Base-by-base conservation (phyloP, 2,888 invertebrate genomes). In the Eutolmus rufibarbis region DNA sequence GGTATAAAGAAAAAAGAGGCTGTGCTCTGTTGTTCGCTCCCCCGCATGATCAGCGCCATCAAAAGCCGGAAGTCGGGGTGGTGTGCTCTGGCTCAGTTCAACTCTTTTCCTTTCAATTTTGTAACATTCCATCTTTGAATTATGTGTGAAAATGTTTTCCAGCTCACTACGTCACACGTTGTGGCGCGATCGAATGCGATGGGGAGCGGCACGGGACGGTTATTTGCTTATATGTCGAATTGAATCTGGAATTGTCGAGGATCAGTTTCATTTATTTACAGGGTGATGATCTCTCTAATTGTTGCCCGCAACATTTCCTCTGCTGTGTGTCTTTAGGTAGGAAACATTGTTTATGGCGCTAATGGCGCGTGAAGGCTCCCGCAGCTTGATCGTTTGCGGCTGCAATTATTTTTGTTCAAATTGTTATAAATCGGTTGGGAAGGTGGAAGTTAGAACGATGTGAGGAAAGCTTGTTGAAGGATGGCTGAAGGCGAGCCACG, bases 111-210 rank as follows among this genome's bases (percentile, higher is more conserved):
- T 28, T 56, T 51, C 81, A 34, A 79, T 86, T 86, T 87, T 51
- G 14, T 74, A 86, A 77, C 85, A 88, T 82, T 84, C 85, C 86
- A 77, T 86, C 86, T 88, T 66, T 88, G 87, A 88, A 88, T 88
- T 88, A 88, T 88, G 87, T 88, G 88, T 88, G 88, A 88, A 88
- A 87, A 88, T 87, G 79, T 87, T 88, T 87, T 88, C 88, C 88
- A 88, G 88, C 66, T 86, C 78, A 28, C 23, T 79, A 86, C 86
- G 78, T 79, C 66, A 84, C 31, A 34, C 74, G 12, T 66, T 66
- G 66, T 28, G 19, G 66, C 66, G 23, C 37, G 84, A 23, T 66
- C 9, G 66, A 9, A 7, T 74, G 84, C n/a, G 37, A 37, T 9
- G 23, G 31, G 4, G 74, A n/a, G n/a, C 14, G 66, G 28, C 5